Evolutionary conservation across 2,888 invertebrate species (phyloP).

Genomic region (Parasteatoda lunata): DNA sequence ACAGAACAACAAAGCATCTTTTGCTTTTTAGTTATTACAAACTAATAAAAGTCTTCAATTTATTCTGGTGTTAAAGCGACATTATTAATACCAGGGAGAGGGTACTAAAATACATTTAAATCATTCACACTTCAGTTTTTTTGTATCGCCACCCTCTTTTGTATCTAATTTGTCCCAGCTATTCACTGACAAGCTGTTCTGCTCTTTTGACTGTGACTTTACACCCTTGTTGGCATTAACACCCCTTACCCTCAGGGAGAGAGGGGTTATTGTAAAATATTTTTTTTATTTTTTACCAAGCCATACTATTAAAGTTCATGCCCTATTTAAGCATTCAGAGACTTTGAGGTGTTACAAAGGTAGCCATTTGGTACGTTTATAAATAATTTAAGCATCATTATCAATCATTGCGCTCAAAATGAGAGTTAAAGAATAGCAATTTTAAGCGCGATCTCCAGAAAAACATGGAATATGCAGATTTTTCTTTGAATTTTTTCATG

Average conservation of each 20-base stretch:
- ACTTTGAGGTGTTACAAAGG: no score
- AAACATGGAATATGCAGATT: no score
- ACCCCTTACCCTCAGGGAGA: constrained; percentile 7
- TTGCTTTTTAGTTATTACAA: no score
- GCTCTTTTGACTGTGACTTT: constrained; percentile 39
- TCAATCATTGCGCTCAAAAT: no score
- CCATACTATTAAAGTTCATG: not conserved
- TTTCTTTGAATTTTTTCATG: no score
- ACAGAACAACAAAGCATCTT: no score
- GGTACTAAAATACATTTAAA: constrained; percentile 1
- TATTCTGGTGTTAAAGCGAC: no score
- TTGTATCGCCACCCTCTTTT: constrained; percentile 9
- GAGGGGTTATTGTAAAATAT: not conserved
- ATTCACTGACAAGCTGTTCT: constrained; percentile 34
- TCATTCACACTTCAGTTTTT: constrained; percentile 27
- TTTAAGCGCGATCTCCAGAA: no score
- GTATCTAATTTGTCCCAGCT: constrained; percentile 42
- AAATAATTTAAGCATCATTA: no score
- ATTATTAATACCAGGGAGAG: not conserved
- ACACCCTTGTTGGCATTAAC: constrained; percentile 11
- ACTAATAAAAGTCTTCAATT: no score
- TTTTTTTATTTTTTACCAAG: not conserved
- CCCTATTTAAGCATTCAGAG: not conserved
- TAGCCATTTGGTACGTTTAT: no score
- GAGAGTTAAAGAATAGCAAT: no score